phyloP scores from a whole-genome alignment of 2,113 vertebrate genomes.

The Chitala chitala region DNA sequence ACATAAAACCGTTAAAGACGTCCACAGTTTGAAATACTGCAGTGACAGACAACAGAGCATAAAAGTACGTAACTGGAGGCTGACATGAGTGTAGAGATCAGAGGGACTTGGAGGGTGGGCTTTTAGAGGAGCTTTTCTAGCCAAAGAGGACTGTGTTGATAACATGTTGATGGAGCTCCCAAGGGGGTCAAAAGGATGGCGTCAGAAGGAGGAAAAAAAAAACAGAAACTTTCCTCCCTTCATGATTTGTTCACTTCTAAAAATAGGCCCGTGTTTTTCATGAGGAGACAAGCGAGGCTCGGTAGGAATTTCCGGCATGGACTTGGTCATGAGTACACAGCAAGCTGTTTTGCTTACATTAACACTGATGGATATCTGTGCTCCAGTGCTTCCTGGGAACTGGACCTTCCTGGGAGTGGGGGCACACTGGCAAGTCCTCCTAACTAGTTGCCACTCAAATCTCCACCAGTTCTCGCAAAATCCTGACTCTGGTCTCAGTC shows the following conservation, averaged over 20 bases:
- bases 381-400: slow-evolving; percentile 5
- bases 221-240: slow-evolving; percentile 23
- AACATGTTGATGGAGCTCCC: background rate
- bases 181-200: background rate
- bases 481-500: background rate
- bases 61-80: too few relatives aligned
- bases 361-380: background rate
- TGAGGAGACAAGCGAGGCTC: background rate
- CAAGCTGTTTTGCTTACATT: background rate
- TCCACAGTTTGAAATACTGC: too few relatives aligned
- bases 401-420: background rate
- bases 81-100: too few relatives aligned
- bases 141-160: background rate
- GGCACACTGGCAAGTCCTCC: background rate
- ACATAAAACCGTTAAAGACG: too few relatives aligned
- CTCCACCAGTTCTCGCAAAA: too few relatives aligned
- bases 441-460: too few relatives aligned
- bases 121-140: too few relatives aligned
- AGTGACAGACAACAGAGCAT: too few relatives aligned
- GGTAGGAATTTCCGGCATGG: slow-evolving; percentile 25
- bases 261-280: slow-evolving; percentile 22
- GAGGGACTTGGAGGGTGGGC: too few relatives aligned
- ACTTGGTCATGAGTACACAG: background rate
- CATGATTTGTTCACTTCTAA: slow-evolving; percentile 20
- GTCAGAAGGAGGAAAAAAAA: background rate